Conservation (phyloP, 2,888 invertebrate genomes). For the Eutolmus rufibarbis region DNA sequence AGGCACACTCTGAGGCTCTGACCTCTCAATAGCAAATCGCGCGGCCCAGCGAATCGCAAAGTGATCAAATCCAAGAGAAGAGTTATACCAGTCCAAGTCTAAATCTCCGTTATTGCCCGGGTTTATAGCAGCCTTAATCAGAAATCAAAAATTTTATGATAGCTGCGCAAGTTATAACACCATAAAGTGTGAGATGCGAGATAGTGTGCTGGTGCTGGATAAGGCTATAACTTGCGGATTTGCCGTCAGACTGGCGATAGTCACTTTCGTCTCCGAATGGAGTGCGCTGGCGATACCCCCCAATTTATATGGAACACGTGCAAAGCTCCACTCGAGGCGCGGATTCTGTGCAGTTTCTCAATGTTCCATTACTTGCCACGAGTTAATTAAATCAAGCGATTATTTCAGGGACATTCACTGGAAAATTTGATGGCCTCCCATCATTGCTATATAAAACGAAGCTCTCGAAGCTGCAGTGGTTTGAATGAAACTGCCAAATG, state of each 20-base stretch:
- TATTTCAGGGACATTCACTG: background rate
- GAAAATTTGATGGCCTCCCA: background rate
- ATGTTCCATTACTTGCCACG: background rate
- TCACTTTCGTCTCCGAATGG: background rate
- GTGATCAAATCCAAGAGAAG: background rate
- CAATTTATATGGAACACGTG: background rate
- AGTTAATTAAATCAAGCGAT: background rate
- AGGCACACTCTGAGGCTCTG: background rate
- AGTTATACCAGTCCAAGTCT: background rate
- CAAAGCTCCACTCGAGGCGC: background rate
- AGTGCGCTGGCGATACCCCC: background rate
- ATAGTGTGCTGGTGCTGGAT: background rate
- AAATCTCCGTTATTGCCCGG: background rate
- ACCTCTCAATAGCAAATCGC: background rate
- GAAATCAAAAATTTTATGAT: slow-evolving; percentile 17
- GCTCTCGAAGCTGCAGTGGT: background rate
- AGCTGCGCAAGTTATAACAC: background rate
- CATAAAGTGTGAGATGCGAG: background rate
- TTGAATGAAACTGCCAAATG: background rate
- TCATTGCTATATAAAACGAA: background rate
- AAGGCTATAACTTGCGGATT: background rate
- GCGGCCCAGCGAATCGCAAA: background rate
- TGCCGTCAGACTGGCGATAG: background rate
- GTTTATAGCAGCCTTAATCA: slow-evolving; percentile 1
- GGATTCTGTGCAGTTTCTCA: background rate